Evolutionary conservation across 2,113 vertebrate species (phyloP).

Genomic region (Atherinomorus stipes): DNA sequence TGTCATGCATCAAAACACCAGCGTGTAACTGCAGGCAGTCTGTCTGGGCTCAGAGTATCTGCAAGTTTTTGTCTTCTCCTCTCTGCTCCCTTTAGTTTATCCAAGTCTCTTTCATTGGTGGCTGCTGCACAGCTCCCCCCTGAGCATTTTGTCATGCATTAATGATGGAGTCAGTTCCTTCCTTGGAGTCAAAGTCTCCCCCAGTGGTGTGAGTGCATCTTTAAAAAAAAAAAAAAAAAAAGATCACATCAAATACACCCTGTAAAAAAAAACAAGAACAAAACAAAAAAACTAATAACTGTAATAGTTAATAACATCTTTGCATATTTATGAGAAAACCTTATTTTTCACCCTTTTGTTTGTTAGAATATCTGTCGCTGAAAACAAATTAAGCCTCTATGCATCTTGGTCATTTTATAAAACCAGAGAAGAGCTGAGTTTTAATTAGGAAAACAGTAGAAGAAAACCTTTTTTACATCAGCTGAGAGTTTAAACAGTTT

Average conservation of each 20-base stretch:
- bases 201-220: background rate
- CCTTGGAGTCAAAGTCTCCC: slow-evolving; percentile 5
- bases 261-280: too few relatives aligned
- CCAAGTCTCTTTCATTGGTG: slow-evolving; percentile 19
- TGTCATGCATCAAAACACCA: slow-evolving; percentile 60
- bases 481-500: background rate
- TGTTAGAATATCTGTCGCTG: background rate
- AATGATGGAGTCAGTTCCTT: background rate
- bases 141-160: slow-evolving; percentile 7
- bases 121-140: slow-evolving; percentile 11
- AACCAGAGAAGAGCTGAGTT: too few relatives aligned
- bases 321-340: background rate
- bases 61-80: slow-evolving; percentile 36
- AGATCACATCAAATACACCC: background rate
- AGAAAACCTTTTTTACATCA: background rate
- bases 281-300: too few relatives aligned
- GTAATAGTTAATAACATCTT: background rate
- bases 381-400: too few relatives aligned
- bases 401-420: too few relatives aligned
- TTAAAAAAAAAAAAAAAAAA: too few relatives aligned
- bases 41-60: slow-evolving; percentile 36
- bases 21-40: slow-evolving; percentile 43
- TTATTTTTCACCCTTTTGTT: background rate
- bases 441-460: too few relatives aligned
- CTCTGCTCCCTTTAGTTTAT: slow-evolving; percentile 31